A percentile compares a stretch with the other conserved stretches of the same genome.
Conservation (phyloP, 2,888 invertebrate species). For the Hyposoter dolosus region DNA sequence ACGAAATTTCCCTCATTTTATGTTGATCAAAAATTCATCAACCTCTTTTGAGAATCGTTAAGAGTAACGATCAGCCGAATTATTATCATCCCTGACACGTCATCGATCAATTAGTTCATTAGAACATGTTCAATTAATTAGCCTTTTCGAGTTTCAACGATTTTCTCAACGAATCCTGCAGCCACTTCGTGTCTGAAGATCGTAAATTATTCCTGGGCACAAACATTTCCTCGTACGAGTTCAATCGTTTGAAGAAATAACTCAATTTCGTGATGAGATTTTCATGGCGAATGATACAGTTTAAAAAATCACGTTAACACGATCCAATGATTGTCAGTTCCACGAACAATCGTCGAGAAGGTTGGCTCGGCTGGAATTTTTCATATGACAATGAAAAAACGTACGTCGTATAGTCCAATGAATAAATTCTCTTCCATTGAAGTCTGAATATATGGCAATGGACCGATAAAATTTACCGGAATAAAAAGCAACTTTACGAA, state of each 20-base stretch:
- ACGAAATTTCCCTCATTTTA: background rate
- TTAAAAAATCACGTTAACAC: background rate
- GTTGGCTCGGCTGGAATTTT: background rate
- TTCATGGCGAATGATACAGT: background rate
- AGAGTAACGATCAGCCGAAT: background rate
- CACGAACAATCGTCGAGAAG: background rate
- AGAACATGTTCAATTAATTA: background rate
- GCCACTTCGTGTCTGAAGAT: too few relatives aligned
- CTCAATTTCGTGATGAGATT: background rate
- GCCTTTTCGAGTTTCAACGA: background rate
- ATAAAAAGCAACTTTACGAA: slow-evolving; percentile 1
- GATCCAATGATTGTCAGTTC: background rate
- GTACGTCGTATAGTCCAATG: background rate
- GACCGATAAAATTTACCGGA: slow-evolving; percentile 16
- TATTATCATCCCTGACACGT: background rate
- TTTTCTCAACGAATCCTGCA: background rate
- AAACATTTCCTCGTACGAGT: background rate
- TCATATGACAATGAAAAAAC: background rate
- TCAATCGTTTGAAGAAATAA: background rate
- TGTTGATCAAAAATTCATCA: background rate
- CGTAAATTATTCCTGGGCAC: too few relatives aligned
- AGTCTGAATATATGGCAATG: background rate
- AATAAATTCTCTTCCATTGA: slow-evolving; percentile 2
- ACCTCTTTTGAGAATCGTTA: too few relatives aligned
- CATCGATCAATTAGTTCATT: background rate